These are phyloP conservation scores for Achlya flavicornis DNA, from an alignment of 2,888 invertebrate species.

Conservation along the genomic window DNA sequence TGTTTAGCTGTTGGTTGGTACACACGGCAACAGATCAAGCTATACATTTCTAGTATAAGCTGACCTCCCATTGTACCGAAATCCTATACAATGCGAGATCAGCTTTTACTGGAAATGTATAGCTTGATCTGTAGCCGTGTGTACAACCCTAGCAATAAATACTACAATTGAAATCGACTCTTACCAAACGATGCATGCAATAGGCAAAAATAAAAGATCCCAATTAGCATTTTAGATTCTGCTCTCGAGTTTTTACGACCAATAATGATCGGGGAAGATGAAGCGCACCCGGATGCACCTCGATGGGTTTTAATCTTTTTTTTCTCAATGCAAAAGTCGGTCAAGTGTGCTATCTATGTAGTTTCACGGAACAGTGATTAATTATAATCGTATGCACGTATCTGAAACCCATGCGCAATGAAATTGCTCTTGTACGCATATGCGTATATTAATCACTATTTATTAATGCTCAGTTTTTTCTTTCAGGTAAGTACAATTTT, in stretches of 20 bases:
- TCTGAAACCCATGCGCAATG: slow-evolving; percentile 35
- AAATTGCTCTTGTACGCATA: slow-evolving; percentile 37
- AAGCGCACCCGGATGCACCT: slow-evolving; percentile 36
- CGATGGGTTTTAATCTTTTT: slow-evolving; percentile 42
- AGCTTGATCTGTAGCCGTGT: no score
- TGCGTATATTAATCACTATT: slow-evolving; percentile 36
- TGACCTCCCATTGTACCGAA: no score
- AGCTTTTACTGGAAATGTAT: no score
- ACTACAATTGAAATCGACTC: slow-evolving; percentile 5
- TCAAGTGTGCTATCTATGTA: slow-evolving; percentile 48
- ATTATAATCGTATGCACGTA: slow-evolving; percentile 43
- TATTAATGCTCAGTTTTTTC: slow-evolving; percentile 31
- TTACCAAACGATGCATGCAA: slow-evolving; percentile 1
- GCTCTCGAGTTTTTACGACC: slow-evolving; percentile 11
- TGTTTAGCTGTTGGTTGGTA: no score
- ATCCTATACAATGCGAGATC: no score
- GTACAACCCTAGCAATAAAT: neutral
- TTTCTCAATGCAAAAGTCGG: slow-evolving; percentile 46
- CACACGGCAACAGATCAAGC: no score
- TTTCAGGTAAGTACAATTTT: slow-evolving; percentile 35
- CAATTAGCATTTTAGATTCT: slow-evolving; percentile 8
- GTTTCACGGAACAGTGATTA: slow-evolving; percentile 45
- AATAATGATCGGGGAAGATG: slow-evolving; percentile 31
- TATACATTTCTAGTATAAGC: no score
- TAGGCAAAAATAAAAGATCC: slow-evolving; percentile 7